These are phyloP conservation scores for Amphipyra berbera DNA, from an alignment of 2,888 invertebrate species.

Conservation along the genomic window DNA sequence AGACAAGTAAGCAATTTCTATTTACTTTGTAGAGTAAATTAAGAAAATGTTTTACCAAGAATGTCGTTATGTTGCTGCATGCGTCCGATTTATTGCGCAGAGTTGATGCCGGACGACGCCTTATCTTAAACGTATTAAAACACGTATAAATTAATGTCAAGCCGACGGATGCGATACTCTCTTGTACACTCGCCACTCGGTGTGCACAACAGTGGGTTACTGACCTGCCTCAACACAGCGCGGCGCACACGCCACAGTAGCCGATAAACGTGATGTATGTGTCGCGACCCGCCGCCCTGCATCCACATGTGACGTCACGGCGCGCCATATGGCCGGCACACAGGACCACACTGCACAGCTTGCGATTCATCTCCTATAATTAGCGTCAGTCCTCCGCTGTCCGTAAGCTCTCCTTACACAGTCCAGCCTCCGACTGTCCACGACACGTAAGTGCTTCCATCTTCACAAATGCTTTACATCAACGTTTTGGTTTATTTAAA, in stretches of 20 bases:
- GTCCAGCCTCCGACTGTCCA: background rate
- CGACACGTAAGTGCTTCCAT: background rate
- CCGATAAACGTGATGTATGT: slow-evolving; percentile 19
- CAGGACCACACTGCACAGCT: background rate
- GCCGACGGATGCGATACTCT: background rate
- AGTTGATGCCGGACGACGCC: background rate
- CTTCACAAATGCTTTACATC: background rate
- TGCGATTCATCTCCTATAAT: background rate
- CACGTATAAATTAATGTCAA: slow-evolving; percentile 1
- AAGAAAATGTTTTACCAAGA: background rate
- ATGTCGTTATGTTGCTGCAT: background rate
- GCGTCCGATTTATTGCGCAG: background rate
- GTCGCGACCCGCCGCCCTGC: slow-evolving; percentile 1
- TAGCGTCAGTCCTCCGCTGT: background rate
- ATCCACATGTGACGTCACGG: slow-evolving; percentile 10
- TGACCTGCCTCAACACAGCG: slow-evolving; percentile 38
- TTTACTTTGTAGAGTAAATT: background rate
- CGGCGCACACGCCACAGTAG: background rate
- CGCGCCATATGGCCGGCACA: no score
- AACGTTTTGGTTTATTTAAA: background rate
- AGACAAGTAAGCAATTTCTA: background rate
- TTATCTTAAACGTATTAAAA: slow-evolving; percentile 1
- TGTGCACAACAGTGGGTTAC: slow-evolving; percentile 11
- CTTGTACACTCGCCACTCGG: background rate
- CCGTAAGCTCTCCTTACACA: background rate